Conservation (phyloP, 2,888 invertebrate species). For the Athrips mouffetella region DNA sequence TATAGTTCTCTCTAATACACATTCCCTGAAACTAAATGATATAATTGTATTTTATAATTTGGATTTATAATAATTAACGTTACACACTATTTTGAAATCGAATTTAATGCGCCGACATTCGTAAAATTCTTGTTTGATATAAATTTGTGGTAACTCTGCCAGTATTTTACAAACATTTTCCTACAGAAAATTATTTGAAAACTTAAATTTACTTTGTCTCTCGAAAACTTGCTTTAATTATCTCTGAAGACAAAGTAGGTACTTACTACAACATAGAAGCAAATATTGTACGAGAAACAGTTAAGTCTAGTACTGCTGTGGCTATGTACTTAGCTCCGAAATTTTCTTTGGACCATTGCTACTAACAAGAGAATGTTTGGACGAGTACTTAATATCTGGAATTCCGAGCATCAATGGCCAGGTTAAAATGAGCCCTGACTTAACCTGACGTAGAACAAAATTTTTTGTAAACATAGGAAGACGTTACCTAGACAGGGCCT, state of each 20-base stretch:
- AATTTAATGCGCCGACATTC: too few relatives aligned
- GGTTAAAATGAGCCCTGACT: constrained; percentile 29
- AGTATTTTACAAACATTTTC: too few relatives aligned
- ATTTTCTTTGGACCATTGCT: constrained; percentile 58
- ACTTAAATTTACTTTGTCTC: neutral
- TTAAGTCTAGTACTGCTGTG: neutral
- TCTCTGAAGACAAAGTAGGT: constrained; percentile 6
- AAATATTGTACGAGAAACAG: too few relatives aligned
- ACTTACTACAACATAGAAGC: too few relatives aligned
- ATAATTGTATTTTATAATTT: too few relatives aligned
- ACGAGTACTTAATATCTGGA: constrained; percentile 68
- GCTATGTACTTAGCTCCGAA: constrained; percentile 31
- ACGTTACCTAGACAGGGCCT: too few relatives aligned
- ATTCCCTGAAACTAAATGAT: too few relatives aligned
- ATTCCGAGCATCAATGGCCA: constrained; percentile 58
- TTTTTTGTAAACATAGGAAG: neutral
- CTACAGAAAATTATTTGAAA: neutral
- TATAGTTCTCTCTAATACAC: too few relatives aligned
- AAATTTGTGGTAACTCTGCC: too few relatives aligned
- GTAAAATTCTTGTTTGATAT: too few relatives aligned
- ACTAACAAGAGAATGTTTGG: constrained; percentile 62
- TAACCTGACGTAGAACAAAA: neutral
- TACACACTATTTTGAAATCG: too few relatives aligned
- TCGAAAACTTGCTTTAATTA: constrained; percentile 17
- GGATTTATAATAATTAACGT: too few relatives aligned